phyloP scores from a whole-genome alignment of 2,888 invertebrate species.

The Drosophila antonietae region DNA sequence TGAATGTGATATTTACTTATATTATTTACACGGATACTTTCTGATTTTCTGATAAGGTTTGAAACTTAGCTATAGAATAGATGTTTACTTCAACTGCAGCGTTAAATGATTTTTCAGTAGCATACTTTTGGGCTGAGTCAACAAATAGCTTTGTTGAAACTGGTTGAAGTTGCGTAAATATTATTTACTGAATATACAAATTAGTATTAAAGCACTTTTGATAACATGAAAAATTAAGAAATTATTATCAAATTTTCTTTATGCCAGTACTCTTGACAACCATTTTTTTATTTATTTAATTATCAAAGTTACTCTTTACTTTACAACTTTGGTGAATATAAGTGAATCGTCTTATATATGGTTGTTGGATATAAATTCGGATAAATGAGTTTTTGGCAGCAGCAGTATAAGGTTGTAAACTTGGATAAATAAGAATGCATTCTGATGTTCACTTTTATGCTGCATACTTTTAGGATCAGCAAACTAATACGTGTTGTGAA shows the following conservation, averaged over 20 bases:
- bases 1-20: not conserved
- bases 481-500: not conserved
- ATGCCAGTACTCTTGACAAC: no score
- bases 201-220: no score
- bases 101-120: no score
- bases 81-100: not conserved
- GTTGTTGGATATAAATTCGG: not conserved
- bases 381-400: not conserved
- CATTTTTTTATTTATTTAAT: no score
- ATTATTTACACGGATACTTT: not conserved
- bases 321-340: not conserved
- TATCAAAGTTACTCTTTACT: not conserved
- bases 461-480: not conserved
- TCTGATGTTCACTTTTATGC: no score
- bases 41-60: not conserved
- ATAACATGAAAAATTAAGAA: not conserved
- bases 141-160: not conserved
- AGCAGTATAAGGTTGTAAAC: not conserved
- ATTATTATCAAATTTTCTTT: not conserved
- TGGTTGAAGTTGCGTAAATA: no score
- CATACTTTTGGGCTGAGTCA: not conserved
- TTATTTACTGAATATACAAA: not conserved
- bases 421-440: not conserved
- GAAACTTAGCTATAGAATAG: not conserved
- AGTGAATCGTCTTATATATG: no score